phyloP scores from a whole-genome alignment of 2,113 vertebrate genomes.

The Myanophis thanlyinensis region DNA sequence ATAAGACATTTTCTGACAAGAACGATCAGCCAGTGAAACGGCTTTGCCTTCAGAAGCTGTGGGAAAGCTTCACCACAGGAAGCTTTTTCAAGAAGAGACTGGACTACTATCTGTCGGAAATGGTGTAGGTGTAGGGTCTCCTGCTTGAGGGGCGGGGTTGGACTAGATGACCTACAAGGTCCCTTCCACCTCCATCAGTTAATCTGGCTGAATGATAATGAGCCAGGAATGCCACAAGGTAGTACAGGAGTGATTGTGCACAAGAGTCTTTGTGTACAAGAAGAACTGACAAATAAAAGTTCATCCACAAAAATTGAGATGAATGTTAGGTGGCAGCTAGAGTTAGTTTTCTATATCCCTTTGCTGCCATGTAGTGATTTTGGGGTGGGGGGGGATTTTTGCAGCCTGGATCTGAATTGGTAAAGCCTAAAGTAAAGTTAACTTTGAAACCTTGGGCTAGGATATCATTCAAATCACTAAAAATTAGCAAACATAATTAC shows the following conservation, averaged over 20 bases:
- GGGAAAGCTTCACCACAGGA: too few relatives aligned
- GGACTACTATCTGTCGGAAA: too few relatives aligned
- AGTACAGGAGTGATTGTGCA: not conserved
- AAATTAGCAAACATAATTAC: conserved; percentile 58
- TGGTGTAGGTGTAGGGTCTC: too few relatives aligned
- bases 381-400: not conserved
- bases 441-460: not conserved
- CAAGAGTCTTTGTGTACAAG: not conserved
- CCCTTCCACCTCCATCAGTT: too few relatives aligned
- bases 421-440: not conserved
- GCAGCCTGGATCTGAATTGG: not conserved
- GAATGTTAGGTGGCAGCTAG: not conserved
- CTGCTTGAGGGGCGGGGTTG: too few relatives aligned
- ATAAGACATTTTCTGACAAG: not conserved
- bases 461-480: not conserved
- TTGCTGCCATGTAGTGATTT: not conserved
- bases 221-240: not conserved
- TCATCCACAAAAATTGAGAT: not conserved
- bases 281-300: not conserved
- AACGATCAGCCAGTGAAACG: too few relatives aligned
- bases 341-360: not conserved
- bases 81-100: too few relatives aligned
- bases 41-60: too few relatives aligned
- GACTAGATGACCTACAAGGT: too few relatives aligned
- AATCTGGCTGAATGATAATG: not conserved